A percentile compares a stretch with the other conserved stretches of the same genome.
Evolutionary conservation across 1,140 invertebrate genomes (phyloP).

Genomic region (Drosophila orena): DNA sequence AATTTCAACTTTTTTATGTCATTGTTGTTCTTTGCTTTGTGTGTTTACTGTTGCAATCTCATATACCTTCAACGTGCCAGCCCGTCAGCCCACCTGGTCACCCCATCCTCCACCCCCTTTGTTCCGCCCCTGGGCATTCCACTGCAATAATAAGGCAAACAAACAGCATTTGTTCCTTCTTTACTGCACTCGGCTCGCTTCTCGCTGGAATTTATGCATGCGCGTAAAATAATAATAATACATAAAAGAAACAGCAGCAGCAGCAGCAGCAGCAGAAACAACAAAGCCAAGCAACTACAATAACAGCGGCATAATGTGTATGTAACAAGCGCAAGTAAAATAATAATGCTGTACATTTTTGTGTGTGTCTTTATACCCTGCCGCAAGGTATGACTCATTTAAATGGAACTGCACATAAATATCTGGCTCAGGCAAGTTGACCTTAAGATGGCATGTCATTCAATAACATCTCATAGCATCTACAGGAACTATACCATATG

Average conservation of each 20-base stretch:
- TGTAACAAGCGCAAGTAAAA: slow-evolving; percentile 45
- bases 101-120: background rate
- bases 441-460: background rate
- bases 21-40: slow-evolving; percentile 55
- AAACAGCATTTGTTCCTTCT: slow-evolving; percentile 46
- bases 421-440: too few relatives aligned
- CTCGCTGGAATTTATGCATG: slow-evolving; percentile 60
- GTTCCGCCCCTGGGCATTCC: slow-evolving; percentile 1
- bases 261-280: slow-evolving; percentile 1
- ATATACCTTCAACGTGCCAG: slow-evolving; percentile 17
- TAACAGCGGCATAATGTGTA: slow-evolving; percentile 29
- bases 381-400: background rate
- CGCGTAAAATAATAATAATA: slow-evolving; percentile 74
- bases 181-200: slow-evolving; percentile 28
- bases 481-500: too few relatives aligned
- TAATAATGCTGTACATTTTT: slow-evolving; percentile 50
- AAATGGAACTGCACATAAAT: too few relatives aligned
- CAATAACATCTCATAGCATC: too few relatives aligned
- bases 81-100: background rate
- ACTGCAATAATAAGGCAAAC: slow-evolving; percentile 48
- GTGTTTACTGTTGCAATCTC: slow-evolving; percentile 70
- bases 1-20: slow-evolving; percentile 66
- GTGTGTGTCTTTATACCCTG: slow-evolving; percentile 24
- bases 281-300: slow-evolving; percentile 26
- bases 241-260: slow-evolving; percentile 26